Conservation (phyloP, 2,797 vertebrate species). For the Natrix natrix region DNA sequence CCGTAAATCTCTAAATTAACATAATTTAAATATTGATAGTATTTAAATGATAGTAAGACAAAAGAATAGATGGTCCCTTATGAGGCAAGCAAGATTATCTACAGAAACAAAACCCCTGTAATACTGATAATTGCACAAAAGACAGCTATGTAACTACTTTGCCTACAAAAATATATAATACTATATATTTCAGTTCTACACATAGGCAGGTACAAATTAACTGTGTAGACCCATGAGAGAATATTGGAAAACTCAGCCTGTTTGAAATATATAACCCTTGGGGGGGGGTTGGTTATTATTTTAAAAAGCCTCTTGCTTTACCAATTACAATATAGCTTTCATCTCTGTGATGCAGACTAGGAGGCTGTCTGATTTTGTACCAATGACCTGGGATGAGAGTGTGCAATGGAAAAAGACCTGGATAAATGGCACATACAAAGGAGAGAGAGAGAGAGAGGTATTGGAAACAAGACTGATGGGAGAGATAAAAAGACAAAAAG, state of each 20-base stretch:
- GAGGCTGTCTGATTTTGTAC: neutral
- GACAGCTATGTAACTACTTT: too few relatives aligned
- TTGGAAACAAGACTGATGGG: neutral
- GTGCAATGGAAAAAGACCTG: neutral
- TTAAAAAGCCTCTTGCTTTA: neutral
- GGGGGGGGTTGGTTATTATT: neutral
- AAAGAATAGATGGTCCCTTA: neutral
- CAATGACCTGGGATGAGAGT: neutral
- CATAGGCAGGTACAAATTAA: neutral
- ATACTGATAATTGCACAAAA: neutral
- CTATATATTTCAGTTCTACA: neutral
- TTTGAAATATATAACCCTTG: neutral
- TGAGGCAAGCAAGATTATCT: neutral
- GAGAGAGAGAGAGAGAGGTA: neutral
- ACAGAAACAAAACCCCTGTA: neutral
- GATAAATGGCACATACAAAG: neutral
- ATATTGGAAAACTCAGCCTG: neutral
- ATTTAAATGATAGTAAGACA: neutral
- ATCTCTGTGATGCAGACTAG: neutral
- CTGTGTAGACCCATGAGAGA: neutral
- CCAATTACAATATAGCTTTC: neutral
- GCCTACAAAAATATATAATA: neutral
- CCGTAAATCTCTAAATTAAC: neutral
- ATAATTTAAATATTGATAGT: neutral
- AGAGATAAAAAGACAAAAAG: constrained; percentile 16